A percentile compares a stretch with the other conserved stretches of the same genome.
phyloP scores from a whole-genome alignment of 1,140 invertebrate genomes.

The Steinernema feltiae region DNA sequence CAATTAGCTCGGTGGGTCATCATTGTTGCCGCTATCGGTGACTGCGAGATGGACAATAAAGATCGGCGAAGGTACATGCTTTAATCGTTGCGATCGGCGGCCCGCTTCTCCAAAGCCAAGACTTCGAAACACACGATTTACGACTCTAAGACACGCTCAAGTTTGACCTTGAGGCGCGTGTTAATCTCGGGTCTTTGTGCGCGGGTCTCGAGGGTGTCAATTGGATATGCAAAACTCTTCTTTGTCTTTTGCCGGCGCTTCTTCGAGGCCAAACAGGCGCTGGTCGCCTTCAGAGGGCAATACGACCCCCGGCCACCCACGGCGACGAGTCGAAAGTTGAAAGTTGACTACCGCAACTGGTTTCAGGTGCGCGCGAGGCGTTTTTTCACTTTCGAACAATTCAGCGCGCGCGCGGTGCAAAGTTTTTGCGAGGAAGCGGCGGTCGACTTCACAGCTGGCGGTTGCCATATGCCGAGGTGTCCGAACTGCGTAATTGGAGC shows the following conservation, averaged over 20 bases:
- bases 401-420: background rate
- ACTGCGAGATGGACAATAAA: background rate
- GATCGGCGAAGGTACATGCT: background rate
- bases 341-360: background rate
- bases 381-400: background rate
- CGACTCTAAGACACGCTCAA: background rate
- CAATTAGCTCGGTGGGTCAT: background rate
- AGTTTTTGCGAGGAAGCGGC: background rate
- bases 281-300: background rate
- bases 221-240: background rate
- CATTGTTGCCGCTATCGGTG: background rate
- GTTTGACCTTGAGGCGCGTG: too few relatives aligned
- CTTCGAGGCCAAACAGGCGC: background rate
- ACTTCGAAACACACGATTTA: background rate
- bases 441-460: background rate
- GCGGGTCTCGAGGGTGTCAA: background rate
- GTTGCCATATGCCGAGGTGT: conserved; percentile 13
- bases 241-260: background rate
- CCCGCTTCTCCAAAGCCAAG: too few relatives aligned
- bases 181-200: background rate
- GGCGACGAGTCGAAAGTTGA: background rate
- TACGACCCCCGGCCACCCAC: background rate
- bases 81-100: background rate
- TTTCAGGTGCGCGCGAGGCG: background rate
- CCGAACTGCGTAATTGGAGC: background rate